Evolutionary conservation across 2,888 invertebrate species (phyloP).

Genomic region (Eudasyphora cyanicolor): DNA sequence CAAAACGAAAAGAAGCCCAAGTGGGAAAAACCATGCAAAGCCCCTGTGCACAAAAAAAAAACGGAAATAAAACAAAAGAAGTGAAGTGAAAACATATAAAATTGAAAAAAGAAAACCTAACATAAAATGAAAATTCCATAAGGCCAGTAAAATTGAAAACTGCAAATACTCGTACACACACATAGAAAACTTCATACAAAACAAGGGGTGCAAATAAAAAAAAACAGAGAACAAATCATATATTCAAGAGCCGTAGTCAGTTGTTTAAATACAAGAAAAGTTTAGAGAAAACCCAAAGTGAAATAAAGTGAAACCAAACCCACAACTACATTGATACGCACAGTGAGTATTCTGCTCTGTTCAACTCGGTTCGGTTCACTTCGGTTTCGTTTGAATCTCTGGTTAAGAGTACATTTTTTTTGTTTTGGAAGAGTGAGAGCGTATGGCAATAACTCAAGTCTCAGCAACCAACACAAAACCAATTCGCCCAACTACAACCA

Average conservation of each 20-base stretch:
- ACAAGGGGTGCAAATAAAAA: neutral
- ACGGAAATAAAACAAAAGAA: neutral
- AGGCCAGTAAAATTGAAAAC: neutral
- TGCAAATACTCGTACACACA: neutral
- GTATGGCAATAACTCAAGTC: too few relatives aligned
- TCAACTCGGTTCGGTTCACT: neutral
- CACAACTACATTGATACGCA: neutral
- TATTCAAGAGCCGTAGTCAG: neutral
- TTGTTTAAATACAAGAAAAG: conserved; percentile 1
- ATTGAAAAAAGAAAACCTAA: conserved; percentile 63
- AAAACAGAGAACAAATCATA: neutral
- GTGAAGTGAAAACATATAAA: conserved; percentile 49
- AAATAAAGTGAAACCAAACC: neutral
- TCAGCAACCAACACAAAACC: neutral
- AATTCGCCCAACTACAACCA: neutral
- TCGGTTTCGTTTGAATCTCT: neutral
- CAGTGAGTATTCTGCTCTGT: neutral
- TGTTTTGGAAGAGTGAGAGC: too few relatives aligned
- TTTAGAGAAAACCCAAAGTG: neutral
- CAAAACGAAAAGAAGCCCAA: neutral
- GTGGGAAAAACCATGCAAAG: conserved; percentile 29
- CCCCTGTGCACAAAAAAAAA: neutral
- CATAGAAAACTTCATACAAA: conserved; percentile 14
- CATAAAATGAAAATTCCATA: conserved; percentile 29
- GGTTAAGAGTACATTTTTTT: too few relatives aligned